These are phyloP conservation scores for Saccostrea cuccullata DNA, from an alignment of 1,140 invertebrate genomes.

Conservation along the genomic window DNA sequence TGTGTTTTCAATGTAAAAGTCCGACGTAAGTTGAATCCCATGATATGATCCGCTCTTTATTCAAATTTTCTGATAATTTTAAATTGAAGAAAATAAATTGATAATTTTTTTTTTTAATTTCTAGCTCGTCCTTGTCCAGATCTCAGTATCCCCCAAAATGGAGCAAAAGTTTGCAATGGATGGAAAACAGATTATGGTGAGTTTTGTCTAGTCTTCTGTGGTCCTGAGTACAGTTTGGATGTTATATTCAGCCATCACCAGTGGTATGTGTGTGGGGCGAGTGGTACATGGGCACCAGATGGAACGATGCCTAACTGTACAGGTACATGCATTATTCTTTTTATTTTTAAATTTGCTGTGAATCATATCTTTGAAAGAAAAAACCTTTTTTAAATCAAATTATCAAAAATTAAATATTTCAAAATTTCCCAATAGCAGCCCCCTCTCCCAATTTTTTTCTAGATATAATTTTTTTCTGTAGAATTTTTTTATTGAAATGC, in stretches of 20 bases:
- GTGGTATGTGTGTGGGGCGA: slow-evolving; percentile 53
- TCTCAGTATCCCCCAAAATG: neutral
- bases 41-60: too few relatives aligned
- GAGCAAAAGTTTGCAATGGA: slow-evolving; percentile 41
- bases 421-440: too few relatives aligned
- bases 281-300: slow-evolving; percentile 48
- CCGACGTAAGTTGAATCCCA: slow-evolving; percentile 53
- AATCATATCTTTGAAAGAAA: too few relatives aligned
- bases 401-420: too few relatives aligned
- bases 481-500: too few relatives aligned
- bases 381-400: too few relatives aligned
- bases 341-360: too few relatives aligned
- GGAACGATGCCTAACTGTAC: neutral
- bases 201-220: slow-evolving; percentile 50
- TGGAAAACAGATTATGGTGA: slow-evolving; percentile 50
- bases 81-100: neutral
- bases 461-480: too few relatives aligned
- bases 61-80: neutral
- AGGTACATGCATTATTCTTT: neutral
- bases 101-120: neutral
- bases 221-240: neutral
- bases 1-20: slow-evolving; percentile 58
- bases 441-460: too few relatives aligned
- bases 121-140: slow-evolving; percentile 41
- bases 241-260: neutral